phyloP scores from a whole-genome alignment of 2,888 invertebrate genomes.

The Platycnemis pennipes region DNA sequence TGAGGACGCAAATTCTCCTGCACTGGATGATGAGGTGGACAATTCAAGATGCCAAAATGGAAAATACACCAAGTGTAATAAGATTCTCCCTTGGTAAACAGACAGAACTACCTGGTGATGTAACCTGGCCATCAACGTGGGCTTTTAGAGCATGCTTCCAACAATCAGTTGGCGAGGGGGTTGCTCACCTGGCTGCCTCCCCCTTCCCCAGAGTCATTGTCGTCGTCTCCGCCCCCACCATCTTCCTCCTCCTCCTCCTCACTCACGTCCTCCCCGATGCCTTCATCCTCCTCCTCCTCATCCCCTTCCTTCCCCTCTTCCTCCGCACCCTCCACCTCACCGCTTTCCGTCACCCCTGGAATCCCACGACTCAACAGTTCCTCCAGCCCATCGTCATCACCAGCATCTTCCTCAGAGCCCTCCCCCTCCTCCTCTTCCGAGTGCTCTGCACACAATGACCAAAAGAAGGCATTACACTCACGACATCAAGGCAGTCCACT shows the following conservation, averaged over 20 bases:
- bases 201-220: not conserved
- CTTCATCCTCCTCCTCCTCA: not conserved
- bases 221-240: not conserved
- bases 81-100: too few relatives aligned
- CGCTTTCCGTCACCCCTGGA: slow-evolving; percentile 43
- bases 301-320: not conserved
- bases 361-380: slow-evolving; percentile 39
- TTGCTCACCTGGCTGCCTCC: not conserved
- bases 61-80: too few relatives aligned
- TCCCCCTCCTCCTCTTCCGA: slow-evolving; percentile 27
- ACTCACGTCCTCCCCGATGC: not conserved
- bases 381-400: slow-evolving; percentile 20
- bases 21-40: too few relatives aligned
- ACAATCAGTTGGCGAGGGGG: too few relatives aligned
- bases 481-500: too few relatives aligned
- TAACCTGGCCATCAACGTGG: too few relatives aligned
- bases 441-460: not conserved
- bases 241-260: not conserved
- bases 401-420: not conserved
- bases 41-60: too few relatives aligned
- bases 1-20: too few relatives aligned
- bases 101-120: too few relatives aligned
- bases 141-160: too few relatives aligned
- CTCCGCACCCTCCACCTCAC: not conserved
- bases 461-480: too few relatives aligned